Evolutionary conservation across 2,888 invertebrate species (phyloP).

Genomic region (Melanchra persicariae): DNA sequence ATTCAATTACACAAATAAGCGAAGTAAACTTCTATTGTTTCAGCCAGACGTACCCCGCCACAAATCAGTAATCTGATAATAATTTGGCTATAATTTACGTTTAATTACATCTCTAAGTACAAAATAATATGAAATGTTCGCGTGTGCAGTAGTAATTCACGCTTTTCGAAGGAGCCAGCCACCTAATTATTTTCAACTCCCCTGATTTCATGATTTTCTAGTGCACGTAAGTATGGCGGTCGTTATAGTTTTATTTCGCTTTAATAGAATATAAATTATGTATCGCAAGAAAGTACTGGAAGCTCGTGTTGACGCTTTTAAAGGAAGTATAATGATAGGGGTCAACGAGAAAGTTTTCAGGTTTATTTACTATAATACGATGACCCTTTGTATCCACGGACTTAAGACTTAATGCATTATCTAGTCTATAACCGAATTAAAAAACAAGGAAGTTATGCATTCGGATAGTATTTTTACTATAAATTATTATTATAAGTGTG

Average conservation of each 20-base stretch:
- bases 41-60: constrained; percentile 30
- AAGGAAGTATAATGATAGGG: neutral
- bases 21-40: constrained; percentile 43
- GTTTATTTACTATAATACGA: neutral
- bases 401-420: too few species aligned
- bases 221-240: constrained; percentile 66
- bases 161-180: constrained; percentile 75
- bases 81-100: constrained; percentile 80
- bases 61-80: constrained; percentile 76
- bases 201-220: constrained; percentile 80
- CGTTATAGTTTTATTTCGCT: constrained; percentile 63
- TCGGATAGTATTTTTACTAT: neutral
- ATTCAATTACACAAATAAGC: constrained; percentile 45
- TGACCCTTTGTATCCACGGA: neutral
- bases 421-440: neutral
- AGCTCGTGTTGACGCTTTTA: constrained; percentile 15
- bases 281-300: constrained; percentile 19
- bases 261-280: constrained; percentile 63
- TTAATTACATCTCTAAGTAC: constrained; percentile 86
- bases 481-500: too few species aligned
- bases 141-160: constrained; percentile 84
- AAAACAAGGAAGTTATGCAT: neutral
- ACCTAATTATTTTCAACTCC: constrained; percentile 83
- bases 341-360: neutral
- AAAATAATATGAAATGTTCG: constrained; percentile 86